Percentiles rank a stretch among this genome's conserved stretches.
Conservation (phyloP, 2,888 invertebrate genomes). For the Meiosimyza platycephala region DNA sequence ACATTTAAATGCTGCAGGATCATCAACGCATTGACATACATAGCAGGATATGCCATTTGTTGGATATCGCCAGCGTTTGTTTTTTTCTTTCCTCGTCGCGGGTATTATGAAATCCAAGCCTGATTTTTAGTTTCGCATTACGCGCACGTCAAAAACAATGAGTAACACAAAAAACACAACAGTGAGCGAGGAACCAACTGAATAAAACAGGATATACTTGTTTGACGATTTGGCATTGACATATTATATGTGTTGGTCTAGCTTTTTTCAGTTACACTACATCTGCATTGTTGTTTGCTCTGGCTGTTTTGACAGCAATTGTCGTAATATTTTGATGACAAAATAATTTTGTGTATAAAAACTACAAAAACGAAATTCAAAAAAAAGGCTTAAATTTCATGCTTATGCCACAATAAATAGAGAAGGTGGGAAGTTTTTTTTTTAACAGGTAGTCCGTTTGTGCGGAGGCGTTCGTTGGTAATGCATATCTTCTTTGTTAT, state of each 20-base stretch:
- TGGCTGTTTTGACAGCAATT: slow-evolving; percentile 57
- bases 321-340: slow-evolving; percentile 53
- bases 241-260: slow-evolving; percentile 23
- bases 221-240: slow-evolving; percentile 48
- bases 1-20: slow-evolving; percentile 25
- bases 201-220: slow-evolving; percentile 29
- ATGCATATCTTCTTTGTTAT: too few relatives aligned
- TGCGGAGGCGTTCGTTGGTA: too few relatives aligned
- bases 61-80: background rate
- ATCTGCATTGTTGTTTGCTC: too few relatives aligned
- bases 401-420: too few relatives aligned
- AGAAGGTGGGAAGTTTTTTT: too few relatives aligned
- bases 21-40: too few relatives aligned
- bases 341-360: background rate
- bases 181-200: background rate
- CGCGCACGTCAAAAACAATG: slow-evolving; percentile 9
- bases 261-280: background rate
- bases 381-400: too few relatives aligned
- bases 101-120: slow-evolving; percentile 12
- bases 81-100: background rate
- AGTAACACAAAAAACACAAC: background rate
- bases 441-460: too few relatives aligned
- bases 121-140: slow-evolving; percentile 25
- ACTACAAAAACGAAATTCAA: too few relatives aligned
- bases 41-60: slow-evolving; percentile 14